Conservation (phyloP, 2,888 invertebrate species). For the Polydrusus tereticollis region DNA sequence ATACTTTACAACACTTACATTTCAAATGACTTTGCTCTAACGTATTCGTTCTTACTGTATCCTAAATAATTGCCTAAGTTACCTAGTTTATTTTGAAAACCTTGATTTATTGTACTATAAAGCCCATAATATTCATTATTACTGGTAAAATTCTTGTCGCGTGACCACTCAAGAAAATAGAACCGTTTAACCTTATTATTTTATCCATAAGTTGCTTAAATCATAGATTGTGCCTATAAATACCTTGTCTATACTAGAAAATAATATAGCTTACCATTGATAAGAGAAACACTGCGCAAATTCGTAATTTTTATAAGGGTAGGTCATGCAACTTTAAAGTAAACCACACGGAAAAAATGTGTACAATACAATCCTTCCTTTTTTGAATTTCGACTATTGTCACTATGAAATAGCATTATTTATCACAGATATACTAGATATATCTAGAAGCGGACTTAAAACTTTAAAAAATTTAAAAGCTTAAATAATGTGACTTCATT, state of each 20-base stretch:
- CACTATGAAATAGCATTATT: no score
- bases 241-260: neutral
- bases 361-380: neutral
- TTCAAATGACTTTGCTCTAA: no score
- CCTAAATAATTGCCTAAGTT: no score
- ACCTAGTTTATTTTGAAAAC: no score
- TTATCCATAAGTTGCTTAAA: neutral
- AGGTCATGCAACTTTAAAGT: neutral
- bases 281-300: constrained; percentile 1
- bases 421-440: no score
- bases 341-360: neutral
- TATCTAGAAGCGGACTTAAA: no score
- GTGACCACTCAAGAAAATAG: neutral
- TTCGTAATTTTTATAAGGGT: neutral
- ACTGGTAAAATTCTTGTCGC: neutral
- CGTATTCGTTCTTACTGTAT: no score
- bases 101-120: no score
- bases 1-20: no score
- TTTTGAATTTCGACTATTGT: no score
- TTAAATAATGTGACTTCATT: no score
- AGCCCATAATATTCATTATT: neutral
- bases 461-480: no score
- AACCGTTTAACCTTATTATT: constrained; percentile 1
- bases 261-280: constrained; percentile 8
- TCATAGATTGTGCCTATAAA: neutral